Evolutionary conservation across 2,888 invertebrate species (phyloP), one percentile per base, ranked within the genome.

Genomic region (Mimachlamys varia): DNA sequence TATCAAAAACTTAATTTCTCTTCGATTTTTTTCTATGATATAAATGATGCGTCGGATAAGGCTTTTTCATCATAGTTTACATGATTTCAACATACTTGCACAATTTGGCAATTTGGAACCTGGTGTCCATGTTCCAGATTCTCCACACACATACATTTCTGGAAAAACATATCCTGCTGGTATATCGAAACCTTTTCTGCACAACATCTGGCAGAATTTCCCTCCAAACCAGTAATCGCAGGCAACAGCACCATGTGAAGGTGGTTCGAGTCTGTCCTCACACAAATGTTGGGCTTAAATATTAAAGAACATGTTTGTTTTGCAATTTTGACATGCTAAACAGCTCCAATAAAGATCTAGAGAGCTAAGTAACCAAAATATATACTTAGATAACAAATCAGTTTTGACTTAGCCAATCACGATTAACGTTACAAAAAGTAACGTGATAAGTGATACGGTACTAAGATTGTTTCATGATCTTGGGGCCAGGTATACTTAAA

Each of bases 171-270:
- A 58, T 12, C 88, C 88, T 27, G 33, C 27, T 33, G 89, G 89
- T 38, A 93, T 88, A 53, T 92, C 92, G 50, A 91, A 92, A 38
- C 91, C 92, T 17, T 62, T 88, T 87, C 62, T 90, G 53, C 93
- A 93, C 49, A 91, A 90, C 88, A 92, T 90, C 89, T 93, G 93
- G 89, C 93, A 93, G 89, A 92, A 93, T 15, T 87, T 76, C 55
- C 93, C 93, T 13, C 92, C 92, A 22, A 92, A 49, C 93, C 93
- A 93, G 58, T 91, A 89, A 76, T 93, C 93, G 62, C 93, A 93
- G 0, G 92, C 92, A 3, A 93, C 22, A 5, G 93, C 93, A 17
- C 93, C 93, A 89, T 93, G 89, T 19, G 38, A 53, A 4, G 93
- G 93, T 13, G 90, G 88, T 0, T 33, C 58, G 0, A 91, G 87